phyloP scores from a whole-genome alignment of 2,888 invertebrate genomes.

The Trichacis sp. region DNA sequence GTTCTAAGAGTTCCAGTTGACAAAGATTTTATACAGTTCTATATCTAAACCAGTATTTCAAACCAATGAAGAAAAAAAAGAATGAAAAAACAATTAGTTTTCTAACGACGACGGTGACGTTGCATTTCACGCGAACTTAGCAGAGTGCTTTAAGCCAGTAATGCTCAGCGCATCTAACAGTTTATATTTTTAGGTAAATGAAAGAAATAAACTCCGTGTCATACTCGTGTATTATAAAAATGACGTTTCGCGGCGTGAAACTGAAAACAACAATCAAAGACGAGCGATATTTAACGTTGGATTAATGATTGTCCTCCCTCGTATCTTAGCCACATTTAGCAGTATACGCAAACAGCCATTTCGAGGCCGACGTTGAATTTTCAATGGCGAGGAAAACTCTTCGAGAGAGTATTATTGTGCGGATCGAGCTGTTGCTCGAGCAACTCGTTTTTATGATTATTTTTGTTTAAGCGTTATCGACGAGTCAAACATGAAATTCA shows the following conservation, averaged over 20 bases:
- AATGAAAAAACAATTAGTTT: constrained; percentile 66
- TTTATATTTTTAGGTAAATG: constrained; percentile 58
- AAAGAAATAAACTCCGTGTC: constrained; percentile 59
- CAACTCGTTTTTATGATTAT: constrained; percentile 6
- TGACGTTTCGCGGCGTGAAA: constrained; percentile 57
- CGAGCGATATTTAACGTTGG: constrained; percentile 58
- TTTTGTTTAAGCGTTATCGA: not conserved
- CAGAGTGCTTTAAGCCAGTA: constrained; percentile 57
- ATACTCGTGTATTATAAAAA: constrained; percentile 62
- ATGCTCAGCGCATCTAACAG: constrained; percentile 64
- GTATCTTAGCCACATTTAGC: constrained; percentile 57
- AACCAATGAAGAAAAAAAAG: too few relatives aligned
- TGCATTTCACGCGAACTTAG: constrained; percentile 59
- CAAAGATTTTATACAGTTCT: constrained; percentile 67
- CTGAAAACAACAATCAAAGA: constrained; percentile 61
- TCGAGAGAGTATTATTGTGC: constrained; percentile 60
- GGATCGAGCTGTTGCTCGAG: constrained; percentile 40
- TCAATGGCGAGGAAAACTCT: constrained; percentile 25
- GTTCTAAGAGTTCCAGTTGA: constrained; percentile 65
- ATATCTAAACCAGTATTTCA: constrained; percentile 67
- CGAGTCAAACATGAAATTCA: constrained; percentile 11
- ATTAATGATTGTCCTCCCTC: too few relatives aligned
- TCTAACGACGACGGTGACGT: constrained; percentile 58
- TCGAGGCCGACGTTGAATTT: constrained; percentile 62
- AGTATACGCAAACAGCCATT: constrained; percentile 57